Conservation (phyloP, 2,888 invertebrate species). For the Imbricaverruca yamaguchii region DNA sequence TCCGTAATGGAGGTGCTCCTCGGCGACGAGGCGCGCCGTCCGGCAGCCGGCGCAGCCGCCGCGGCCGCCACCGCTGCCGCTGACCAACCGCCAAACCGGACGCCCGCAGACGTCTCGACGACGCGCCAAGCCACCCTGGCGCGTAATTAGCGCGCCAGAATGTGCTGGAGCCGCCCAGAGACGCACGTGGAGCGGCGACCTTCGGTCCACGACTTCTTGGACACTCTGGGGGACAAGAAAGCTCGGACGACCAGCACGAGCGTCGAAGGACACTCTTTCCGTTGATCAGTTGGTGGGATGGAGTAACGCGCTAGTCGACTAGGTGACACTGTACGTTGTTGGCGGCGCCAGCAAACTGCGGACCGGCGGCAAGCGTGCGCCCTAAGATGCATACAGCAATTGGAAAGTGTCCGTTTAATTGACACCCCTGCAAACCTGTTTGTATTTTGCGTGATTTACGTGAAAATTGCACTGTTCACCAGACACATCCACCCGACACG, state of each 20-base stretch:
- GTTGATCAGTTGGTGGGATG: neutral
- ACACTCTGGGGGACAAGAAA: too few species aligned
- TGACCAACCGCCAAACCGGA: too few species aligned
- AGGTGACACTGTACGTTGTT: neutral
- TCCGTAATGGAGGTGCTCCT: constrained; percentile 4
- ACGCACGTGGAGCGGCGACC: too few species aligned
- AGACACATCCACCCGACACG: too few species aligned
- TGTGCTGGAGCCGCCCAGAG: too few species aligned
- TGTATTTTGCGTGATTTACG: neutral
- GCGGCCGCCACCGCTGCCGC: neutral
- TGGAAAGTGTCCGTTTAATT: neutral
- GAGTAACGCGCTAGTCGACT: neutral
- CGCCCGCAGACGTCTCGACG: neutral
- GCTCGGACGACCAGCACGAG: neutral
- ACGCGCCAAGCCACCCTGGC: neutral
- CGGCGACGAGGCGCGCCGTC: neutral
- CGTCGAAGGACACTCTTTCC: neutral
- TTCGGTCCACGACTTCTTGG: too few species aligned
- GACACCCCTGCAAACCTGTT: neutral
- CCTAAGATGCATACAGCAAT: neutral
- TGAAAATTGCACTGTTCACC: neutral
- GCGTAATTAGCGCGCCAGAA: neutral
- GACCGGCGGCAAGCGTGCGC: neutral
- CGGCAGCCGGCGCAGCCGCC: neutral
- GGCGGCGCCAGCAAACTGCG: neutral